Percentiles rank a stretch among this genome's conserved stretches.
phyloP scores from a whole-genome alignment of 2,888 invertebrate species.

The Drosophila dives region DNA sequence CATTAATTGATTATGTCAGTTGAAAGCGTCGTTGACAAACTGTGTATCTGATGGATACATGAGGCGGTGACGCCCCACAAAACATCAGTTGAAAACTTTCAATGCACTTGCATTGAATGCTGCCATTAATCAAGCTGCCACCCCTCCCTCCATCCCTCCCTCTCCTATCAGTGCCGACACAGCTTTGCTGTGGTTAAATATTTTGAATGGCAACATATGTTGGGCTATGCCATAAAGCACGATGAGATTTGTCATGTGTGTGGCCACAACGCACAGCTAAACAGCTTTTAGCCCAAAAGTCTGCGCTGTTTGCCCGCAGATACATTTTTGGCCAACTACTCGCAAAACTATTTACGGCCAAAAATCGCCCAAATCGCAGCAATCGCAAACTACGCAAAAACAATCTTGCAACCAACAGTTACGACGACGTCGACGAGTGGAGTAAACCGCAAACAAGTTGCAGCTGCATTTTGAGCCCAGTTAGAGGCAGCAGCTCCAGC shows the following conservation, averaged over 20 bases:
- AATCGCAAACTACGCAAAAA: conserved; percentile 62
- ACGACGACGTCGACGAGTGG: conserved; percentile 25
- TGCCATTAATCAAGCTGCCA: conserved; percentile 68
- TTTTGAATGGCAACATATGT: conserved; percentile 82
- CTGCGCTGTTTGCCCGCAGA: conserved; percentile 14
- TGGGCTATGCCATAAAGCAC: conserved; percentile 71
- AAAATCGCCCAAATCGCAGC: conserved; percentile 53
- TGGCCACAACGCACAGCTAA: conserved; percentile 52
- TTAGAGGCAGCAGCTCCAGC: conserved; percentile 10
- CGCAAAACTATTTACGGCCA: conserved; percentile 65
- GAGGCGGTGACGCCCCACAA: conserved; percentile 25
- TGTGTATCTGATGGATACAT: conserved; percentile 72
- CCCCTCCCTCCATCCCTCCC: no score
- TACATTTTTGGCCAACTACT: conserved; percentile 36
- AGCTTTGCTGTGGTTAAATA: conserved; percentile 75
- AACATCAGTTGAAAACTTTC: conserved; percentile 45
- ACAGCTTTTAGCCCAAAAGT: conserved; percentile 21
- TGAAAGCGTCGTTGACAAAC: conserved; percentile 82
- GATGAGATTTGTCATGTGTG: conserved; percentile 77
- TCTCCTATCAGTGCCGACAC: not conserved
- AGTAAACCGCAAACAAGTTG: conserved; percentile 76
- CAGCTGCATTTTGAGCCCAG: conserved; percentile 56
- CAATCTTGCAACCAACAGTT: conserved; percentile 67
- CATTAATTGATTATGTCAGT: conserved; percentile 83
- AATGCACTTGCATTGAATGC: conserved; percentile 74